Percentiles rank a stretch among this genome's conserved stretches.
Evolutionary conservation across 2,888 invertebrate species (phyloP).

Genomic region (Patella pellucida): DNA sequence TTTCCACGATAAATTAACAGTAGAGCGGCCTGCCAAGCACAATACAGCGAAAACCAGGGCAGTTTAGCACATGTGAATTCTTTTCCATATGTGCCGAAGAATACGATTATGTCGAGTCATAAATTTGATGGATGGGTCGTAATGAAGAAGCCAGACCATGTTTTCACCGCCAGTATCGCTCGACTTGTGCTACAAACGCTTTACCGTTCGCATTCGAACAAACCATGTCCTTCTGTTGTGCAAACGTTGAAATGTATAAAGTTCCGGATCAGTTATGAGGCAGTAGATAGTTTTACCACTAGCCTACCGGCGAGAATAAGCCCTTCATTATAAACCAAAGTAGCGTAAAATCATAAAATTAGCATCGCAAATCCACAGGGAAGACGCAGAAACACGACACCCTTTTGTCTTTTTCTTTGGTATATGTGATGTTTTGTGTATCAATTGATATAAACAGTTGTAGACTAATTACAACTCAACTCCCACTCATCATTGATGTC

Average conservation of each 20-base stretch:
- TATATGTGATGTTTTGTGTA: too few species aligned
- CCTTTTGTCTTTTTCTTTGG: too few species aligned
- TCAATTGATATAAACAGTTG: too few species aligned
- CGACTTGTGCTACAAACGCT: background rate
- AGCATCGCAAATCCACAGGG: too few species aligned
- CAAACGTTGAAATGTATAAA: background rate
- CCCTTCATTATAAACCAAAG: too few species aligned
- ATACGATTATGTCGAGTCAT: conserved; percentile 5
- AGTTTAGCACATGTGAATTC: conserved; percentile 2
- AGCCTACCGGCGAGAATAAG: too few species aligned
- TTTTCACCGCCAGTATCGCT: conserved; percentile 2
- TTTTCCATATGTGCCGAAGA: conserved; percentile 5
- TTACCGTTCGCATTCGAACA: conserved; percentile 7
- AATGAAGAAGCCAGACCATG: conserved; percentile 2
- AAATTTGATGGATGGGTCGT: conserved; percentile 10
- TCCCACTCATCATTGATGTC: too few species aligned
- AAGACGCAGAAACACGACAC: too few species aligned
- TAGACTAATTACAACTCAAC: too few species aligned
- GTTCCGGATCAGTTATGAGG: too few species aligned
- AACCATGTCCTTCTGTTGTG: background rate
- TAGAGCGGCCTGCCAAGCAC: background rate
- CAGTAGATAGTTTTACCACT: too few species aligned
- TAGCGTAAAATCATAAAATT: too few species aligned
- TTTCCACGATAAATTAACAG: background rate
- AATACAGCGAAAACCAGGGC: background rate